Conservation (phyloP, 2,797 vertebrate species). For the Coluber constrictor region DNA sequence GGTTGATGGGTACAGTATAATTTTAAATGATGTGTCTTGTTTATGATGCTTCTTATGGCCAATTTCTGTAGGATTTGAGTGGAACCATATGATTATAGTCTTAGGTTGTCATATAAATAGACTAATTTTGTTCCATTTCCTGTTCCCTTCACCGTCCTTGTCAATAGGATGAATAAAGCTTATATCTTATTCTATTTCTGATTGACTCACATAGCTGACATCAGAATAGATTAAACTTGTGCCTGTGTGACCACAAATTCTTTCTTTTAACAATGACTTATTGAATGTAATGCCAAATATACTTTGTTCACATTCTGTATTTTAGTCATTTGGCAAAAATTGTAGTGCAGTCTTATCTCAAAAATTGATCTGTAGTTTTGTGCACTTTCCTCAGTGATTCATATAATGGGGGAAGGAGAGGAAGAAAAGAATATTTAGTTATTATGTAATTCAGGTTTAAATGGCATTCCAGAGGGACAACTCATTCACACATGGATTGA, state of each 20-base stretch:
- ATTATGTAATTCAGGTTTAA: constrained; percentile 47
- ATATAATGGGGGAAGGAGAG: constrained; percentile 11
- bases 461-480: constrained; percentile 45
- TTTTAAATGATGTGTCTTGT: constrained; percentile 63
- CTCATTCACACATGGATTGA: neutral
- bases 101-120: constrained; percentile 72
- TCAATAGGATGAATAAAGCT: constrained; percentile 63
- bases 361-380: constrained; percentile 58
- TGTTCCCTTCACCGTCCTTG: constrained; percentile 63
- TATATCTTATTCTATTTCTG: constrained; percentile 54
- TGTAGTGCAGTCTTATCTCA: constrained; percentile 59
- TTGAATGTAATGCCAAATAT: constrained; percentile 59
- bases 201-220: constrained; percentile 63
- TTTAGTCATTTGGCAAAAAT: constrained; percentile 56
- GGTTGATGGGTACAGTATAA: constrained; percentile 54
- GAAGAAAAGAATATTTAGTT: constrained; percentile 13
- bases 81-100: constrained; percentile 71
- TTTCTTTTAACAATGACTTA: constrained; percentile 61
- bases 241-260: constrained; percentile 63
- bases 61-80: constrained; percentile 69
- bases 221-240: constrained; percentile 67
- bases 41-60: constrained; percentile 58
- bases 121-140: constrained; percentile 73
- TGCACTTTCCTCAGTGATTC: constrained; percentile 40
- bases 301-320: constrained; percentile 48